Evolutionary conservation across 2,113 vertebrate species (phyloP).

Genomic region (Morone saxatilis): DNA sequence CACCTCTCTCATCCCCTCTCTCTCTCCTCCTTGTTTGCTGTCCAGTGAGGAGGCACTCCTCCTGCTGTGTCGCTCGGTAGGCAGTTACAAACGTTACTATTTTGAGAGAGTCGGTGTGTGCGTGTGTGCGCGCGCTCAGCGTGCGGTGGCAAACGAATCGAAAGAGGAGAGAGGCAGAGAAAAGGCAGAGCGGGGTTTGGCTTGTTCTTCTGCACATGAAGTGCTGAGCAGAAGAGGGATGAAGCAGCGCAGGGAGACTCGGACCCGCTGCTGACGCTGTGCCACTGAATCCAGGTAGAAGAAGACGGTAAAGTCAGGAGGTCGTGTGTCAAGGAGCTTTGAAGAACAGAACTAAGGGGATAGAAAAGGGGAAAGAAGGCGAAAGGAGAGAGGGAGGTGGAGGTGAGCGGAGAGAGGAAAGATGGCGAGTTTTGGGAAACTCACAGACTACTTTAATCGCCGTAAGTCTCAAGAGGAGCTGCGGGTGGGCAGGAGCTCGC

Average conservation of each 20-base stretch:
- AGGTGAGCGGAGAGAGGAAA: constrained; percentile 38
- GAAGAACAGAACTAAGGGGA: neutral
- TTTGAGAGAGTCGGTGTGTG: constrained; percentile 66
- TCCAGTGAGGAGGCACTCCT: constrained; percentile 58
- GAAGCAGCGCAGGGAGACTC: constrained; percentile 38
- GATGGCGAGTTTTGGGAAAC: constrained; percentile 94
- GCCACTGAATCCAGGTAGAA: constrained; percentile 33
- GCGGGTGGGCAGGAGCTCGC: constrained; percentile 82
- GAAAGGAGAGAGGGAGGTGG: constrained; percentile 16
- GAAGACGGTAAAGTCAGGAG: constrained; percentile 42
- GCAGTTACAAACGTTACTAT: constrained; percentile 80
- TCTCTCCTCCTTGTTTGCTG: constrained; percentile 53
- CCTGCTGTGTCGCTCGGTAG: constrained; percentile 66
- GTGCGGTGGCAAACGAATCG: constrained; percentile 33
- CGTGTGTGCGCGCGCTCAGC: constrained; percentile 4
- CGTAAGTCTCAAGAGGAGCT: constrained; percentile 92
- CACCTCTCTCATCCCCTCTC: constrained; percentile 36
- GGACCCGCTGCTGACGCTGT: constrained; percentile 61
- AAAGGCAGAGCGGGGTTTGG: constrained; percentile 43
- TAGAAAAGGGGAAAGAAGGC: constrained; percentile 4
- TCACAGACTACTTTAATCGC: constrained; percentile 93
- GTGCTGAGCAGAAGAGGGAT: constrained; percentile 45
- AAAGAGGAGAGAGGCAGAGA: constrained; percentile 46
- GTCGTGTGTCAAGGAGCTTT: constrained; percentile 29
- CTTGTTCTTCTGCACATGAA: constrained; percentile 44